Base-by-base conservation (phyloP, 2,797 vertebrate species). In the Hemibagrus guttatus region DNA sequence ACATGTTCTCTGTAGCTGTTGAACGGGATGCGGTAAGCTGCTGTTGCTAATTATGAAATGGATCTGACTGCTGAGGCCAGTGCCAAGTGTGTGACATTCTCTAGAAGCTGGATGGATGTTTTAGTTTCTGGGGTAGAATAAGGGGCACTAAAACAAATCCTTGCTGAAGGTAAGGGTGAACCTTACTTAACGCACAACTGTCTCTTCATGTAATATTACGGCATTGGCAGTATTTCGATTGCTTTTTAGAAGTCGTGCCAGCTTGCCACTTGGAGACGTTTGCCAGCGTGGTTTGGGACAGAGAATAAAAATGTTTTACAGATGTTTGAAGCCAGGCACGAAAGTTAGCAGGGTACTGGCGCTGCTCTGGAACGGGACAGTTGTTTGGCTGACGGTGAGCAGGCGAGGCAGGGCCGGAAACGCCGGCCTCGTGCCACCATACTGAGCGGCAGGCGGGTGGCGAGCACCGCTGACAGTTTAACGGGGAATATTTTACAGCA, bases 221-320 rank as follows among this genome's bases (percentile, higher is more conserved):
- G 46, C n/a, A 6, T 6, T 54, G 63, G 21, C 42, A 64, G 79
- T 0, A 63, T n/a, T 63, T 61, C 12, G 11, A 59, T 14, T 87
- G 92, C 91, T 68, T 79, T 89, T 58, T 58, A 95, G 95, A 95
- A 94, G 94, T 95, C 93, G 91, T 95, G 95, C 95, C 95, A 96
- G 94, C 93, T 93, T 94, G 93, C 92, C 91, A 92, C 94, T 93
- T 87, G 90, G 92, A 95, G 94, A 93, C 93, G 94, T 95, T 94
- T 95, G 94, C 94, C 94, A 94, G 88, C 88, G 92, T 90, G 91
- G 93, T 93, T 93, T 92, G 92, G 93, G 91, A 93, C 94, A 92
- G 89, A 74, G 92, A 94, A 94, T 92, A 94, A 93, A 95, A 95
- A 95, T 95, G 93, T 95, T 94, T 95, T 95, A 93, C 95, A 95